Evolutionary conservation across 2,888 invertebrate species (phyloP).

Genomic region (Pollenia amentaria): DNA sequence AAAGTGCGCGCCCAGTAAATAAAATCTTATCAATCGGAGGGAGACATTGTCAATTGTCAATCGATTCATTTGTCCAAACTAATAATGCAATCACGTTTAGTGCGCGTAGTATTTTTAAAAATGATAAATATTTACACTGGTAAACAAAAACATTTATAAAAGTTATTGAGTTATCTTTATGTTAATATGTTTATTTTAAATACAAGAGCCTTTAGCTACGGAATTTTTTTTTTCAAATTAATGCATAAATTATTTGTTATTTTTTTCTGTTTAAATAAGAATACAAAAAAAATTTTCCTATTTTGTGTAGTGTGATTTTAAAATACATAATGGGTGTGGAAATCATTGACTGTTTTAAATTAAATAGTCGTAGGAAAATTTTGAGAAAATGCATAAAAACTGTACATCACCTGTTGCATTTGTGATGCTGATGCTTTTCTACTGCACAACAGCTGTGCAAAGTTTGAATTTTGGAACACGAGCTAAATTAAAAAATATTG

Average conservation of each 20-base stretch:
- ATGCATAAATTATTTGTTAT: not conserved
- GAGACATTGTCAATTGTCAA: not conserved
- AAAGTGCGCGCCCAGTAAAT: slow-evolving; percentile 6
- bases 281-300: not conserved
- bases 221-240: not conserved
- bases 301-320: not conserved
- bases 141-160: slow-evolving; percentile 5
- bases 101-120: slow-evolving; percentile 13
- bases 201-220: slow-evolving; percentile 4
- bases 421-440: too few species aligned
- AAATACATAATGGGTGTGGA: not conserved
- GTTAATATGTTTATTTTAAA: not conserved
- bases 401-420: too few species aligned
- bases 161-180: slow-evolving; percentile 3
- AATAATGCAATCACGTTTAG: not conserved
- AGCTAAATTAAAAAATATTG: too few species aligned
- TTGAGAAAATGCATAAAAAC: too few species aligned
- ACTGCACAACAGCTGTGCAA: too few species aligned
- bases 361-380: not conserved
- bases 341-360: not conserved
- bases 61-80: not conserved
- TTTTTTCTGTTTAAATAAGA: not conserved
- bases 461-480: too few species aligned
- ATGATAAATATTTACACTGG: slow-evolving; percentile 19
- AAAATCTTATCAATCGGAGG: slow-evolving; percentile 28